Conservation (phyloP, 1,140 invertebrate genomes). For the Caenorhabditis latens region DNA sequence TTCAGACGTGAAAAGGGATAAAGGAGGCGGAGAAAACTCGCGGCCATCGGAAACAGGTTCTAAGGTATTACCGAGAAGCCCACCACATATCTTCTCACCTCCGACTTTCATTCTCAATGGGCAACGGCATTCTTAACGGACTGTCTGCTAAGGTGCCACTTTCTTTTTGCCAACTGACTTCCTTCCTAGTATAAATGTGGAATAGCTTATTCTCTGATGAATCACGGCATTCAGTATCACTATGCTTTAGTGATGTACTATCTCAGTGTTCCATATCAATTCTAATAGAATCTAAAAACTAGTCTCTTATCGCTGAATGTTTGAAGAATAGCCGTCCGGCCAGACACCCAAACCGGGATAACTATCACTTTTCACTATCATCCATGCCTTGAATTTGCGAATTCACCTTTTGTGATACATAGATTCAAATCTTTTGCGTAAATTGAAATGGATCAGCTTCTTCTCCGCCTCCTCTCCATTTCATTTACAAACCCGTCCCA, state of each 20-base stretch:
- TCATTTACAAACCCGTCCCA: constrained; percentile 45
- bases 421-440: constrained; percentile 41
- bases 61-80: constrained; percentile 22
- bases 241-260: background rate
- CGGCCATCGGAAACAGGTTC: constrained; percentile 38
- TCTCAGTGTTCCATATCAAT: background rate
- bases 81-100: constrained; percentile 15
- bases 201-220: background rate
- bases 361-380: constrained; percentile 51
- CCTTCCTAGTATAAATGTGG: too few relatives aligned
- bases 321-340: constrained; percentile 21
- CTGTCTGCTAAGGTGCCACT: background rate
- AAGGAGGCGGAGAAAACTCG: constrained; percentile 11
- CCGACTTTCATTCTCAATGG: constrained; percentile 11
- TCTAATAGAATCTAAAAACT: constrained; percentile 30
- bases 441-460: constrained; percentile 8
- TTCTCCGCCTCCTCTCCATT: background rate
- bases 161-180: too few relatives aligned
- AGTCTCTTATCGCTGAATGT: constrained; percentile 23
- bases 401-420: constrained; percentile 42
- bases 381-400: constrained; percentile 5
- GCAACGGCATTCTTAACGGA: background rate
- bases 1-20: background rate
- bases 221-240: background rate
- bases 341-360: constrained; percentile 42